Conservation (phyloP, 2,888 invertebrate species). For the Acleris cristana region DNA sequence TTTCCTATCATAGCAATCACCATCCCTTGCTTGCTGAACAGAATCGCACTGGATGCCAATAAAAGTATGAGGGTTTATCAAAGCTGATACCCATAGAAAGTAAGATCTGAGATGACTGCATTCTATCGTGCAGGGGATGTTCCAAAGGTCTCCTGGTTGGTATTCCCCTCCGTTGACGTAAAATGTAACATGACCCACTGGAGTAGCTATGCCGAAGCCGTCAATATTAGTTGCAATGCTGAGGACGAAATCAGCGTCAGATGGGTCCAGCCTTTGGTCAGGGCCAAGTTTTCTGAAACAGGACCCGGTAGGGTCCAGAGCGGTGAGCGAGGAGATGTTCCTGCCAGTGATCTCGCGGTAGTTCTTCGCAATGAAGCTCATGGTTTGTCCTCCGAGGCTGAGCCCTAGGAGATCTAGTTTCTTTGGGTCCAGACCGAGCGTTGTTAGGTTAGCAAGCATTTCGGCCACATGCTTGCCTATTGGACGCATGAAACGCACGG, state of each 20-base stretch:
- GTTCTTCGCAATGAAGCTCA: slow-evolving; percentile 45
- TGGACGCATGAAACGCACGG: slow-evolving; percentile 40
- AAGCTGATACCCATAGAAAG: slow-evolving; percentile 56
- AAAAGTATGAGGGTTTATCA: slow-evolving; percentile 53
- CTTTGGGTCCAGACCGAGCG: slow-evolving; percentile 43
- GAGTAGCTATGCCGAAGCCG: slow-evolving; percentile 44
- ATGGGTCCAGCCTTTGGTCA: slow-evolving; percentile 44
- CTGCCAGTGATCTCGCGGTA: slow-evolving; percentile 43
- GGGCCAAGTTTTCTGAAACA: slow-evolving; percentile 46
- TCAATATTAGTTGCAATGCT: slow-evolving; percentile 46
- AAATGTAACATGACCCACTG: slow-evolving; percentile 43
- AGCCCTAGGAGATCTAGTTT: slow-evolving; percentile 44
- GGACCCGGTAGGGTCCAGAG: slow-evolving; percentile 46
- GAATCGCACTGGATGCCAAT: slow-evolving; percentile 59
- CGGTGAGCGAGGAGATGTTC: slow-evolving; percentile 44
- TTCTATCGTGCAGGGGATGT: slow-evolving; percentile 18
- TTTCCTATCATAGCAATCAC: slow-evolving; percentile 51
- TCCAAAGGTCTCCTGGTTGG: slow-evolving; percentile 27
- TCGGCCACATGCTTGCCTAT: slow-evolving; percentile 44
- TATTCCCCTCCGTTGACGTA: slow-evolving; percentile 39
- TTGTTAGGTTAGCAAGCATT: slow-evolving; percentile 44
- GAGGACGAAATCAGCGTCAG: slow-evolving; percentile 47
- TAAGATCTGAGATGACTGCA: slow-evolving; percentile 40
- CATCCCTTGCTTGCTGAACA: slow-evolving; percentile 57
- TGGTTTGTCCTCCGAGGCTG: slow-evolving; percentile 46